Percentiles rank a stretch among this genome's conserved stretches.
These are phyloP conservation scores for Drosophila nebulosa DNA, from an alignment of 1,140 invertebrate genomes.

Conservation along the genomic window DNA sequence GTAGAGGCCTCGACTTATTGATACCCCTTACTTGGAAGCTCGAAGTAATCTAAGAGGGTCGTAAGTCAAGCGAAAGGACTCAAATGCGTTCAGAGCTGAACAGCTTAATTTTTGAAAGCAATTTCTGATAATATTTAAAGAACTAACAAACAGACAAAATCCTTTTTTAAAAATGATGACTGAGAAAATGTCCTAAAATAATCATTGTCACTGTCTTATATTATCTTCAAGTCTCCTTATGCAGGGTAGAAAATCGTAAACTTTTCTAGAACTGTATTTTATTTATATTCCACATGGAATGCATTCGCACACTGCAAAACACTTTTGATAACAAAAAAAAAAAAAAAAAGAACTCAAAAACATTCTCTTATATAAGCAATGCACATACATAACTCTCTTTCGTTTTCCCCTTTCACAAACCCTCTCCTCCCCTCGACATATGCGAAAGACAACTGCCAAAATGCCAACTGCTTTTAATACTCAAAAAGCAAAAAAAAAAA, in stretches of 20 bases:
- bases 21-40: neutral
- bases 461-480: conserved; percentile 22
- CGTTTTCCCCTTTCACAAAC: neutral
- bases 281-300: conserved; percentile 7
- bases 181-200: too few species aligned
- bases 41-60: too few species aligned
- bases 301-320: neutral
- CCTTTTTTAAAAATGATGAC: too few species aligned
- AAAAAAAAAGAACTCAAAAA: neutral
- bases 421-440: neutral
- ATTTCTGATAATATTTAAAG: too few species aligned
- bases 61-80: too few species aligned
- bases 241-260: neutral
- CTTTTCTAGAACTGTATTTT: conserved; percentile 10
- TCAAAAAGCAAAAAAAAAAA: conserved; percentile 17
- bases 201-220: neutral
- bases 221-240: neutral
- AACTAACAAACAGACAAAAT: too few species aligned
- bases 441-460: conserved; percentile 30
- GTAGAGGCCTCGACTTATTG: neutral
- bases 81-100: too few species aligned
- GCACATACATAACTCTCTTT: conserved; percentile 1
- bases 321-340: neutral
- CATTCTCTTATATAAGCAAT: conserved; percentile 1
- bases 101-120: too few species aligned